These are phyloP conservation scores for Trypoxylus dichotomus DNA, from an alignment of 1,140 invertebrate species.

Conservation along the genomic window DNA sequence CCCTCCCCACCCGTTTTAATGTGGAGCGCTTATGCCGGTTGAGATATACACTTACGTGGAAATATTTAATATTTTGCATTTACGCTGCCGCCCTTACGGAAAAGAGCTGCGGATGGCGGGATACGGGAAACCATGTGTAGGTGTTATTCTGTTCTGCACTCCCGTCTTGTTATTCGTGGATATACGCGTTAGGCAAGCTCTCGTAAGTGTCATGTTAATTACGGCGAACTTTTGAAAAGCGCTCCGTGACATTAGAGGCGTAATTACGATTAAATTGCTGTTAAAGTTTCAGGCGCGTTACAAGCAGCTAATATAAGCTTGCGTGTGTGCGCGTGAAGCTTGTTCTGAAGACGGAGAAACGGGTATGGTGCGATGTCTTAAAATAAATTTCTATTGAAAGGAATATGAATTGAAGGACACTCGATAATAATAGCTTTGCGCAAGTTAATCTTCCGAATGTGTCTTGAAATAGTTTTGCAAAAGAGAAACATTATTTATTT, in stretches of 20 bases:
- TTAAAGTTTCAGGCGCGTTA: no score
- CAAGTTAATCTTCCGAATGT: no score
- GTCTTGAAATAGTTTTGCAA: no score
- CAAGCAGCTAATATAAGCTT: no score
- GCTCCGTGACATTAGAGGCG: background rate
- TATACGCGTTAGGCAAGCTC: background rate
- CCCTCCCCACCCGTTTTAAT: background rate
- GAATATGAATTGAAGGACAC: no score
- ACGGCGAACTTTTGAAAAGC: background rate
- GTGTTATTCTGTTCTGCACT: background rate
- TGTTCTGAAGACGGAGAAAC: no score
- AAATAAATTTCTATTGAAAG: no score
- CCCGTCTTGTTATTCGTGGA: background rate
- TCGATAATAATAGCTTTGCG: no score
- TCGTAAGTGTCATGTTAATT: background rate
- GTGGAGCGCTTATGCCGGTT: background rate
- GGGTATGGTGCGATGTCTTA: no score
- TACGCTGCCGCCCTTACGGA: background rate
- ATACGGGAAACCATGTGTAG: background rate
- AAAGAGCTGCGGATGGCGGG: background rate
- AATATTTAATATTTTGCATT: conserved; percentile 5
- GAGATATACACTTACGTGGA: no score
- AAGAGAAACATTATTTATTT: no score
- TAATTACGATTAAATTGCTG: background rate
- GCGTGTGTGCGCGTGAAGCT: no score